Evolutionary conservation across 2,797 vertebrate species (phyloP).

Genomic region (Lepus townsendii): DNA sequence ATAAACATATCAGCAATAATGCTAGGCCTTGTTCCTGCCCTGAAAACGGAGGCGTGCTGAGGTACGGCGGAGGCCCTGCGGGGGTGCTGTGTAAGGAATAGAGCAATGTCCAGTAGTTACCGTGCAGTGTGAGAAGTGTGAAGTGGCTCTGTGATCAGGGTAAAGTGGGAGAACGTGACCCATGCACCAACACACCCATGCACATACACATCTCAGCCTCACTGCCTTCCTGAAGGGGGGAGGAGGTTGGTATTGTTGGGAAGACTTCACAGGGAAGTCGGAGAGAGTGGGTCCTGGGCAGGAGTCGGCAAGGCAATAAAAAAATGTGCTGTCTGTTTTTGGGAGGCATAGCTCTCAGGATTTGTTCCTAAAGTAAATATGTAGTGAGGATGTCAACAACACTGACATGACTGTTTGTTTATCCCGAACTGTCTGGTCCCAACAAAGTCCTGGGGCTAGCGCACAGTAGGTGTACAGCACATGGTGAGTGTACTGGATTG

Average conservation of each 20-base stretch:
- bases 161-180: not conserved
- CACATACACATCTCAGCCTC: not conserved
- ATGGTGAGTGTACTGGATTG: not conserved
- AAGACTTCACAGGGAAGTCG: constrained; percentile 6
- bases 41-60: not conserved
- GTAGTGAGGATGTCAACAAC: not conserved
- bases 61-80: not conserved
- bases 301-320: not conserved
- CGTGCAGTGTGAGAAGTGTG: not conserved
- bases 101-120: not conserved
- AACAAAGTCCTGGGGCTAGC: not conserved
- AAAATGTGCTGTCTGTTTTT: not conserved
- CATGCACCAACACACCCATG: rapidly evolving
- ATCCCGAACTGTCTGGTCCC: not conserved
- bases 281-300: not conserved
- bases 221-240: not conserved
- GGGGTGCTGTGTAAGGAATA: not conserved
- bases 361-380: not conserved
- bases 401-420: not conserved
- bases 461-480: not conserved
- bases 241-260: not conserved
- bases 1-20: not conserved
- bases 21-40: not conserved
- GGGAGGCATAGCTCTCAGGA: constrained; percentile 1
- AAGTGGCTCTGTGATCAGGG: not conserved